Conservation (phyloP, 2,888 invertebrate genomes). For the Emmelina monodactyla region DNA sequence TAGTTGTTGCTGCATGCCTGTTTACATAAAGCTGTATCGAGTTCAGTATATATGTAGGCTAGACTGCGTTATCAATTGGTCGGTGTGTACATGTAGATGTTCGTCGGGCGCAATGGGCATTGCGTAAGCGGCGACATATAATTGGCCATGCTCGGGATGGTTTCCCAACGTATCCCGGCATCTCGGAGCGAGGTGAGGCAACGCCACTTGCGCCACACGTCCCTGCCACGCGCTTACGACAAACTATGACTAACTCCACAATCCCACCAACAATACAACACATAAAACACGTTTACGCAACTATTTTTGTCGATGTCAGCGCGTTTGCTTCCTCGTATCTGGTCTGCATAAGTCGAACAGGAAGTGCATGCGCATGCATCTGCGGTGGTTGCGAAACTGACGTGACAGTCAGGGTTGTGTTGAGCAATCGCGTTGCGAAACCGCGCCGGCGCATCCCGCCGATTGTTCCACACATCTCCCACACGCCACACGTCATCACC, state of each 20-base stretch:
- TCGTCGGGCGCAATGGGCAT: conserved; percentile 4
- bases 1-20: too few species aligned
- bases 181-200: conserved; percentile 50
- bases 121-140: conserved; percentile 42
- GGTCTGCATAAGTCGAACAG: conserved; percentile 55
- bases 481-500: conserved; percentile 19
- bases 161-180: conserved; percentile 64
- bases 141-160: conserved; percentile 59
- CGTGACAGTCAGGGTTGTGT: conserved; percentile 64
- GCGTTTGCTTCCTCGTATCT: conserved; percentile 42
- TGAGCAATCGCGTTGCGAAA: conserved; percentile 58
- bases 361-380: conserved; percentile 63
- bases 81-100: too few species aligned
- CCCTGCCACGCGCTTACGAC: conserved; percentile 63
- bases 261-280: conserved; percentile 9
- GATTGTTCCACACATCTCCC: conserved; percentile 48
- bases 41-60: too few species aligned
- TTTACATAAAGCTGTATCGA: too few species aligned
- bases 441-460: conserved; percentile 48
- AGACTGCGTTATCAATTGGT: too few species aligned
- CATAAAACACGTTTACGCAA: conserved; percentile 11
- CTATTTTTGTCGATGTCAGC: conserved; percentile 18
- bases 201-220: conserved; percentile 51
- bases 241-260: conserved; percentile 48
- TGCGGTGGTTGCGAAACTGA: conserved; percentile 53